Evolutionary conservation across 2,888 invertebrate species (phyloP), one percentile per base, ranked within the genome.

Genomic region (Microctonus aethiopoides): DNA sequence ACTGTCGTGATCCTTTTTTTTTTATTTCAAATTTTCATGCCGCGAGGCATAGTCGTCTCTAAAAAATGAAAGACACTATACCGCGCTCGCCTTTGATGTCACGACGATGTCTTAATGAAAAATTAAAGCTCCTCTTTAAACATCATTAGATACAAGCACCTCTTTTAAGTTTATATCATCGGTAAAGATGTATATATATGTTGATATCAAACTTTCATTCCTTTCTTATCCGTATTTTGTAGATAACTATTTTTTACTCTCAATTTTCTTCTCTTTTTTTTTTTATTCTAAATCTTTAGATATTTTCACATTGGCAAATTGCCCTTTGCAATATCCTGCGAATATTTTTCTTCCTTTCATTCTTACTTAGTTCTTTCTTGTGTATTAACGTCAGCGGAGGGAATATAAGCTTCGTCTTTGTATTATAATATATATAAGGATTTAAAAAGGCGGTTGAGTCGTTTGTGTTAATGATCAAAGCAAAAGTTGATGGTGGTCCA

Each of bases 101-200:
- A 78, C 76, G 70, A 77, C 79, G 81, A 78, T 79, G 80, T 82
- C 80, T 83, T 85, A 85, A 86, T 86, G 85, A 86, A 86, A 85
- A 86, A 86, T 86, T 86, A 84, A 86, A 86, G 84, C 82, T 83
- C 83, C 82, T 84, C 79, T 84, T 86, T 84, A 85, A 86, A 86
- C 84, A 85, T 86, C 85, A 83, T 85, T 84, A 85, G 82, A 84
- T 81, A 80, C 83, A 80, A 80, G 79, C 77, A 80, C 79, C 81
- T 69, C 82, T 83, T 81, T 81, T 74, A 80, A 79, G 77, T 79
- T 77, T 73, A 74, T 76, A 68, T 70, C 73, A 73, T 46, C 9
- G 46, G 6, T 16, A 0, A 46, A 0, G 46, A 46, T n/a, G 7
- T 20, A 20, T 16, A 16, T 46, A 16, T 46, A 46, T 4, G 3